Conservation (phyloP, 2,113 vertebrate genomes). For the Chelonoidis abingdonii region DNA sequence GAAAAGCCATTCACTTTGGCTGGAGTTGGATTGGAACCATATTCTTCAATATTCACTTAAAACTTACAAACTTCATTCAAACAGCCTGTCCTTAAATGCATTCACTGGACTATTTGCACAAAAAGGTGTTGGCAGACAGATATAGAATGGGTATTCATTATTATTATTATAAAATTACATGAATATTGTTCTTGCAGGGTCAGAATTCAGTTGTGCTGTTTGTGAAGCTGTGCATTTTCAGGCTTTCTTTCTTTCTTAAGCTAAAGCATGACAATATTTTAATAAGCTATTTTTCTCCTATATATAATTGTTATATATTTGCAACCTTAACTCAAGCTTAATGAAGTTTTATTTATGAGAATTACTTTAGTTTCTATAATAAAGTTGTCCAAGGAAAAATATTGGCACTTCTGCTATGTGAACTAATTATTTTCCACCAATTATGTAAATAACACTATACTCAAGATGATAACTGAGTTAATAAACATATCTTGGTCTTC, state of each 20-base stretch:
- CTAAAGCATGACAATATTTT: neutral
- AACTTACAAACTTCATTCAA: neutral
- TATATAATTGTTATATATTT: slow-evolving; percentile 40
- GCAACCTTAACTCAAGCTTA: slow-evolving; percentile 56
- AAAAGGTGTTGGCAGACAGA: neutral
- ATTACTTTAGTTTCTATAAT: slow-evolving; percentile 61
- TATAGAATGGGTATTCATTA: slow-evolving; percentile 30
- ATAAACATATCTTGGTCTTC: neutral
- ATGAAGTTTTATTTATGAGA: slow-evolving; percentile 31
- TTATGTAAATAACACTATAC: slow-evolving; percentile 26
- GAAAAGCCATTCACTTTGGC: slow-evolving; percentile 4
- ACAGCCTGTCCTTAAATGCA: neutral
- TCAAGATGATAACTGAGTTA: slow-evolving; percentile 21
- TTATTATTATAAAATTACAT: slow-evolving; percentile 25
- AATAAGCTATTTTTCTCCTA: slow-evolving; percentile 18
- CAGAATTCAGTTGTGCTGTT: neutral
- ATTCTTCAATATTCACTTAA: slow-evolving; percentile 14
- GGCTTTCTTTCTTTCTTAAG: slow-evolving; percentile 21
- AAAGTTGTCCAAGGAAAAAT: slow-evolving; percentile 50
- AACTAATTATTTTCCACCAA: slow-evolving; percentile 46
- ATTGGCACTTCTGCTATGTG: slow-evolving; percentile 7
- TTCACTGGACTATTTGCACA: neutral
- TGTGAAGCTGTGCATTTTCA: slow-evolving; percentile 18
- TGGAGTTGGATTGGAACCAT: neutral
- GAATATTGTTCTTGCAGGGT: slow-evolving; percentile 37